Conservation (phyloP, 2,797 vertebrate species). For the Salarias fasciatus region DNA sequence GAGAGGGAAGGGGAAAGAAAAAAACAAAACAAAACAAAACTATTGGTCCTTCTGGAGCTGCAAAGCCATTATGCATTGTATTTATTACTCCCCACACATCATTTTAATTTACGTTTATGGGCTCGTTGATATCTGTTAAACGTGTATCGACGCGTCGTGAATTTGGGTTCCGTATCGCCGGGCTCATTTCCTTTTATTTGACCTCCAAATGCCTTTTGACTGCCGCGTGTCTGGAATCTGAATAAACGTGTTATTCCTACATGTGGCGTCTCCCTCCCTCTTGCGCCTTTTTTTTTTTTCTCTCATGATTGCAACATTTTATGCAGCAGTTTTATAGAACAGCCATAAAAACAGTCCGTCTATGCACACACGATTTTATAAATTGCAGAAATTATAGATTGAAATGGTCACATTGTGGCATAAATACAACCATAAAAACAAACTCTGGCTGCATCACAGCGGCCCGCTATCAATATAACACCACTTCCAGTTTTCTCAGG, state of each 20-base stretch:
- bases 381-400: neutral
- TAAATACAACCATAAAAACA: neutral
- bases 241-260: too few species aligned
- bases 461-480: neutral
- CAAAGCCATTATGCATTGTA: constrained; percentile 30
- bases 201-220: constrained; percentile 48
- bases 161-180: constrained; percentile 51
- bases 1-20: constrained; percentile 6
- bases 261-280: neutral
- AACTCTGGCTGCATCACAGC: neutral
- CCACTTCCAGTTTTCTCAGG: neutral
- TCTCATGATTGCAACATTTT: neutral
- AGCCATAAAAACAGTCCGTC: constrained; percentile 2
- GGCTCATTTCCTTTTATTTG: constrained; percentile 60
- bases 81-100: constrained; percentile 61
- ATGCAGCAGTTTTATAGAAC: neutral
- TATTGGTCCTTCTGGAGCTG: constrained; percentile 8
- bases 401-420: neutral
- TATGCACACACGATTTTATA: constrained; percentile 10
- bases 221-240: too few species aligned
- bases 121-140: constrained; percentile 57
- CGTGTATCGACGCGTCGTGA: constrained; percentile 45
- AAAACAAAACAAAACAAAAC: neutral
- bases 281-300: neutral
- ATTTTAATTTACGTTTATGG: constrained; percentile 64